Base-by-base conservation (phyloP, 2,888 invertebrate species). In the Phortica okadai region DNA sequence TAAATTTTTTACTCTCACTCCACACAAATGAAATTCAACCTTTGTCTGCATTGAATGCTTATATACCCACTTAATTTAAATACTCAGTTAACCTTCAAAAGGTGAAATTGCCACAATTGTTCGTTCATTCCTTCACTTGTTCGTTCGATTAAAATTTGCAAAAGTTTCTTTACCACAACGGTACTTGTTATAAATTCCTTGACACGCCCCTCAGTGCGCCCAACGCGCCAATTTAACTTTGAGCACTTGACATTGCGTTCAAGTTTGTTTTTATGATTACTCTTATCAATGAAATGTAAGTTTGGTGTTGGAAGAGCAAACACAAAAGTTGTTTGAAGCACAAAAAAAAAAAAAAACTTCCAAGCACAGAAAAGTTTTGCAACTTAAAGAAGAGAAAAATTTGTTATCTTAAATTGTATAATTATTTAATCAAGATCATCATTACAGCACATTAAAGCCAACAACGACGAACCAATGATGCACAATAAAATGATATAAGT, bases 121-220 rank as follows among this genome's bases (percentile, higher is more conserved):
- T 11, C 66, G 42, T 16, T 66, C 16, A 21, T 16, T 54, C 33
- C 0, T 25, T 62, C 62, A 56, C 21, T 62, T 21, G 10, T 62
- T 85, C 85, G 88, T 88, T 85, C 83, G 85, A 85, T 85, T 88
- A 85, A 88, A 88, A 87, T 85, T 85, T 83, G 67, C 59, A 87
- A 85, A 62, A 85, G 85, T 86, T 87, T 62, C 25, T 62, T 86
- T 76, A 73, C 50, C 54, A 77, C 74, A 76, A 74, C 80, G 82
- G 82, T 86, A 25, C 84, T 85, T 86, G 84, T 88, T 85, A 85
- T 85, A 82, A 88, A 82, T 84, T 44, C 50, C 6, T 33, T 50
- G 50, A 8, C 50, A 50, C 50, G 50, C 50, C 50, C 50, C 50
- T 11, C 50, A 11, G 8, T 50, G 14, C 50, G 50, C 50, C 8